Evolutionary conservation across 2,113 vertebrate genomes (phyloP).

Genomic region (Hiodon alosoides): DNA sequence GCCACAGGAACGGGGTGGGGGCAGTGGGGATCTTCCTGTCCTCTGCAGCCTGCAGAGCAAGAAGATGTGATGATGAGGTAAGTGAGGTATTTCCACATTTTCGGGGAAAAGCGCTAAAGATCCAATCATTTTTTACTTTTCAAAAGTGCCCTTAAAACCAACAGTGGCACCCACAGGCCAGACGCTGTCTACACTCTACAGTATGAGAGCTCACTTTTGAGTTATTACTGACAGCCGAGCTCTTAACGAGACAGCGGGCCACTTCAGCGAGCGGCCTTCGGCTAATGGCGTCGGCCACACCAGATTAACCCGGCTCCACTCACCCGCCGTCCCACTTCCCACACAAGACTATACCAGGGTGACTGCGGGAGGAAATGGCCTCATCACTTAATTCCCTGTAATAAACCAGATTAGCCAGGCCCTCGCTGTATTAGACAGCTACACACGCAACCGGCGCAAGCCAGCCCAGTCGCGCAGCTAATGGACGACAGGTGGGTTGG

Average conservation of each 20-base stretch:
- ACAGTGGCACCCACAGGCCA: background rate
- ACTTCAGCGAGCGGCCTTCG: conserved; percentile 13
- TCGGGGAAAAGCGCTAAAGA: background rate
- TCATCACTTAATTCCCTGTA: conserved; percentile 28
- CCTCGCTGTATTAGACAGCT: conserved; percentile 18
- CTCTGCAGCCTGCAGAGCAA: background rate
- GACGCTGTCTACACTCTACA: background rate
- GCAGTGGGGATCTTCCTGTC: background rate
- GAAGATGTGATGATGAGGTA: background rate
- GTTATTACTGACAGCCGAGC: conserved; percentile 8
- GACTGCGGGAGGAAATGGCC: conserved; percentile 25
- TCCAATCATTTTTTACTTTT: background rate
- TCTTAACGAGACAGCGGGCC: conserved; percentile 7
- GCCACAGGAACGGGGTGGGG: background rate
- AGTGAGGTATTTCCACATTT: background rate
- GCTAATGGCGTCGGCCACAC: conserved; percentile 26
- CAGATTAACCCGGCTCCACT: conserved; percentile 29
- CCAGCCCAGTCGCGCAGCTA: background rate
- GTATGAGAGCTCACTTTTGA: conserved; percentile 4
- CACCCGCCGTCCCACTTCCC: conserved; percentile 14
- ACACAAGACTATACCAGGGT: conserved; percentile 5
- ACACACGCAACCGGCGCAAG: conserved; percentile 13
- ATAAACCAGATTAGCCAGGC: conserved; percentile 32
- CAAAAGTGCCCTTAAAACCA: background rate
- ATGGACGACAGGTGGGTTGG: conserved; percentile 26